Conservation (phyloP, 2,113 vertebrate genomes). For the Anolis sagrei region DNA sequence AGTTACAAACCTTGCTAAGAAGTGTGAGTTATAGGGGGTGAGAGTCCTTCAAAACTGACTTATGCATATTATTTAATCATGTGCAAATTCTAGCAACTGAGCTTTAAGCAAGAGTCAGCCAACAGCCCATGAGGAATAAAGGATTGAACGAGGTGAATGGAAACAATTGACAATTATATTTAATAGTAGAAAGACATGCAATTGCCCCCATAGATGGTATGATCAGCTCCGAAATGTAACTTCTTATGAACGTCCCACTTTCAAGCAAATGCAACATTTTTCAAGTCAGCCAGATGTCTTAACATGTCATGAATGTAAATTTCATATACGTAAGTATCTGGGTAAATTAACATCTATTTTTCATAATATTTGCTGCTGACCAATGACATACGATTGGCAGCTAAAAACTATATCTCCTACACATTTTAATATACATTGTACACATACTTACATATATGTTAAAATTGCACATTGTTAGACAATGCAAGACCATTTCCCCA, state of each 20-base stretch:
- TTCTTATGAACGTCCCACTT: constrained; percentile 41
- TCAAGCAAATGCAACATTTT: constrained; percentile 44
- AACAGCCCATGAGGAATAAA: constrained; percentile 74
- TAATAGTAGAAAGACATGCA: constrained; percentile 31
- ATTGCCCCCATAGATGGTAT: constrained; percentile 35
- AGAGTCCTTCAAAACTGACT: constrained; percentile 46
- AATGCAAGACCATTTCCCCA: constrained; percentile 9
- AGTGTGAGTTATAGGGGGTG: constrained; percentile 16
- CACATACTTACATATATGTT: constrained; percentile 26
- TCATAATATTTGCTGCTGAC: neutral
- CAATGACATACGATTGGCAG: neutral
- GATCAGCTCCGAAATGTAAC: constrained; percentile 43
- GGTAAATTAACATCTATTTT: neutral
- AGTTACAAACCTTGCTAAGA: constrained; percentile 76
- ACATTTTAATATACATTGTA: neutral
- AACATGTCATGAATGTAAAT: neutral
- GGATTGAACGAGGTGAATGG: constrained; percentile 28
- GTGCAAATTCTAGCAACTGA: constrained; percentile 57
- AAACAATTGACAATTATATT: constrained; percentile 32
- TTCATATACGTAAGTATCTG: constrained; percentile 19
- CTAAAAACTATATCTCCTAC: neutral
- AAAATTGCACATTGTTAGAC: constrained; percentile 19
- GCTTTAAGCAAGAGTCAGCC: constrained; percentile 69
- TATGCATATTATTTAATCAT: neutral
- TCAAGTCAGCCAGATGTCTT: constrained; percentile 13